Conservation (phyloP, 2,113 vertebrate genomes). For the Puma concolor region DNA sequence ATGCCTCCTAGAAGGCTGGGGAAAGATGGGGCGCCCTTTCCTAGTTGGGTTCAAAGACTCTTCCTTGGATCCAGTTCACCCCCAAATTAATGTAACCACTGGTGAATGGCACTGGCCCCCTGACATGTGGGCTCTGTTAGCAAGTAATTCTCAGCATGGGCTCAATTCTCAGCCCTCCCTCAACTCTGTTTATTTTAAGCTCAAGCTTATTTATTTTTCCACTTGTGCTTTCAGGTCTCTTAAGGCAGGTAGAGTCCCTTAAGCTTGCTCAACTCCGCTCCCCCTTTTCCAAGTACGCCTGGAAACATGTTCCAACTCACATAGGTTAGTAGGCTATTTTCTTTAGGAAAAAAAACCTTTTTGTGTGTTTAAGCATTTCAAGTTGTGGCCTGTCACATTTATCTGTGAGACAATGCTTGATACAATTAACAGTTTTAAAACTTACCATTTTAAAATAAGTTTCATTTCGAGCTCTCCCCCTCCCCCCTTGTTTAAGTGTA, state of each 20-base stretch:
- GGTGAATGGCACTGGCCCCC: neutral
- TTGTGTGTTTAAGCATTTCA: slow-evolving; percentile 74
- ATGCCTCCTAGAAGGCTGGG: neutral
- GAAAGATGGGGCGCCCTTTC: neutral
- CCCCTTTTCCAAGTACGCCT: slow-evolving; percentile 35
- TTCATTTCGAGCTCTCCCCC: slow-evolving; percentile 67
- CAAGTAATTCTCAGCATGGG: neutral
- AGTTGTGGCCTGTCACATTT: slow-evolving; percentile 75
- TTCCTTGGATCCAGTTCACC: neutral
- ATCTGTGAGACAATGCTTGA: slow-evolving; percentile 74
- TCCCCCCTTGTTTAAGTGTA: neutral
- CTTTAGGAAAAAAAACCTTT: slow-evolving; percentile 35
- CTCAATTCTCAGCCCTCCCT: neutral
- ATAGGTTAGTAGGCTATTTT: slow-evolving; percentile 76
- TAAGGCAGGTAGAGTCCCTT: slow-evolving; percentile 59
- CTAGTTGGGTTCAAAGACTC: neutral
- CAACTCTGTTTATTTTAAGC: neutral
- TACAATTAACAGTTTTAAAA: slow-evolving; percentile 68
- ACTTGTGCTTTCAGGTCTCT: slow-evolving; percentile 30
- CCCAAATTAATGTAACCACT: neutral
- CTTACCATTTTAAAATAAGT: slow-evolving; percentile 66
- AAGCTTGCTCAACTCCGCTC: neutral
- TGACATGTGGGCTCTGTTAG: neutral
- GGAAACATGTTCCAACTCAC: slow-evolving; percentile 58
- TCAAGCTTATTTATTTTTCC: slow-evolving; percentile 52